Conservation (phyloP, 2,113 vertebrate genomes). For the Lycaon pictus region DNA sequence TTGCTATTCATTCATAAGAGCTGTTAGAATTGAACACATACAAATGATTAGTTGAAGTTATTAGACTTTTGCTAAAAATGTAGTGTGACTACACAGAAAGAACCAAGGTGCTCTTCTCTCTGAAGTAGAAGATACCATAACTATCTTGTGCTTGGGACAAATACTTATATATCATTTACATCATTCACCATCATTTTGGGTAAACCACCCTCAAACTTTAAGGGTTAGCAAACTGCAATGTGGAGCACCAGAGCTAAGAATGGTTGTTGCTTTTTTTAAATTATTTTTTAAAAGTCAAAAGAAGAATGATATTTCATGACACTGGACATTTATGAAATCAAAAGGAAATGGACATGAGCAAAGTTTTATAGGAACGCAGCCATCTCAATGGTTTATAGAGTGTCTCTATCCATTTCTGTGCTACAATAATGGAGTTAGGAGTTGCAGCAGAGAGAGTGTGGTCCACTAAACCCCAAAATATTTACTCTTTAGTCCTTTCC, state of each 20-base stretch:
- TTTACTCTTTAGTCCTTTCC: not conserved
- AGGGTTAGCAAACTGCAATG: not conserved
- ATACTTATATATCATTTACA: not conserved
- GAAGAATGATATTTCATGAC: not conserved
- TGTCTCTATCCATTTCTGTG: not conserved
- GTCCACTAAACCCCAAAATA: not conserved
- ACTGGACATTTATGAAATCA: not conserved
- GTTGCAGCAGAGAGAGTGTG: not conserved
- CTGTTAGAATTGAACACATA: slow-evolving; percentile 7
- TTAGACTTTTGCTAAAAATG: slow-evolving; percentile 43
- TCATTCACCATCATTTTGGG: not conserved
- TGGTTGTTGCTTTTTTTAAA: not conserved
- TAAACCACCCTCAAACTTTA: not conserved
- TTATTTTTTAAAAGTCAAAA: not conserved
- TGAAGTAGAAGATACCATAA: not conserved
- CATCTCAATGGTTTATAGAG: not conserved
- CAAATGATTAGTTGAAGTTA: slow-evolving; percentile 46
- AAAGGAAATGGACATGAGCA: not conserved
- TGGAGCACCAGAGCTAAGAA: not conserved
- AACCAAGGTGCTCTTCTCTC: not conserved
- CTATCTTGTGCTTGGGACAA: not conserved
- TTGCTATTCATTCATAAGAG: slow-evolving; percentile 66
- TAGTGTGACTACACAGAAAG: not conserved
- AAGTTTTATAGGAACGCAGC: not conserved
- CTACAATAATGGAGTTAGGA: not conserved